These are phyloP conservation scores for Homalodisca vitripennis DNA, from an alignment of 1,140 invertebrate genomes.

Conservation along the genomic window DNA sequence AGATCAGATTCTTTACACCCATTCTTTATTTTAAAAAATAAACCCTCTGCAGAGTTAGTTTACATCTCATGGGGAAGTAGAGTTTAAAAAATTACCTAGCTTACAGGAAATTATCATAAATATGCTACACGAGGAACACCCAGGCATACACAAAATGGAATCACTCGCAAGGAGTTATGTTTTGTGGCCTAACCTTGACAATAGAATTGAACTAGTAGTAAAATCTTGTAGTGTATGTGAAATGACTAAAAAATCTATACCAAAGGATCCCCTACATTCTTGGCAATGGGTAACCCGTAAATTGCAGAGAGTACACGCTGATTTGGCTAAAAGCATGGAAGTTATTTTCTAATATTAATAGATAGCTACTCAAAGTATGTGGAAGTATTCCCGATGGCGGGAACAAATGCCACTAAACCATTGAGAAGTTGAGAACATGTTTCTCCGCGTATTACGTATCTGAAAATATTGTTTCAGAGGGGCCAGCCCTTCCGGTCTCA, in stretches of 20 bases:
- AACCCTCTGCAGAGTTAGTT: neutral
- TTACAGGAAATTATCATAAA: neutral
- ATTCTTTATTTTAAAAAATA: neutral
- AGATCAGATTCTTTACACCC: neutral
- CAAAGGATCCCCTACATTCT: neutral
- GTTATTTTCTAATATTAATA: neutral
- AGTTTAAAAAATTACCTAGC: neutral
- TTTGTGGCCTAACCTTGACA: neutral
- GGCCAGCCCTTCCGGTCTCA: neutral
- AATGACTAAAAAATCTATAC: neutral
- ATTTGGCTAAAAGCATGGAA: neutral
- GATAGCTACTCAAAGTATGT: neutral
- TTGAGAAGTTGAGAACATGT: neutral
- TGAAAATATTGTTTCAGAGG: neutral
- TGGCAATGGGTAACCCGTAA: neutral
- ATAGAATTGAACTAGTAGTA: neutral
- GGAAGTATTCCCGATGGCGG: neutral
- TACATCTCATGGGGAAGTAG: neutral
- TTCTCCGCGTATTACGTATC: neutral
- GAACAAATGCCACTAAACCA: constrained; percentile 1
- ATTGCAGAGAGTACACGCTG: neutral
- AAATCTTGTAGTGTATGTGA: neutral
- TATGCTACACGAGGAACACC: constrained; percentile 2
- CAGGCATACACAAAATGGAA: neutral
- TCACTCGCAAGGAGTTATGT: neutral